Conservation (phyloP, 2,797 vertebrate genomes). For the Discoglossus pictus region DNA sequence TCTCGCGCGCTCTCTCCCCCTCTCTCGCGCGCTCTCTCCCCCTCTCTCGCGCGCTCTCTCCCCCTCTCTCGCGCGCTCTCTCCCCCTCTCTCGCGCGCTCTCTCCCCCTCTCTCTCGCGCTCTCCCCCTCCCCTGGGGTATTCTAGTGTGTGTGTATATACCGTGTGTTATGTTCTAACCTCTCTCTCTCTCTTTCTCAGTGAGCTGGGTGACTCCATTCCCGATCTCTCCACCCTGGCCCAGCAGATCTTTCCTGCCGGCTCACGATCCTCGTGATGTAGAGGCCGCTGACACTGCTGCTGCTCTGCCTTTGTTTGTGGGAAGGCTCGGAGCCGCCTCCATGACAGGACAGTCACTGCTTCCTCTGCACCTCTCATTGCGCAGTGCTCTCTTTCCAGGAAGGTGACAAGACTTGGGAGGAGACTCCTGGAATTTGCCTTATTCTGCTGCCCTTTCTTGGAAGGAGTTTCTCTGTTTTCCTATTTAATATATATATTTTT, state of each 20-base stretch:
- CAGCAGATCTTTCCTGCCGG: neutral
- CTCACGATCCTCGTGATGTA: neutral
- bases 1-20: no score
- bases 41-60: no score
- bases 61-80: no score
- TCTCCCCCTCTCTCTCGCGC: no score
- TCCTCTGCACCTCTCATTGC: neutral
- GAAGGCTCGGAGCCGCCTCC: neutral
- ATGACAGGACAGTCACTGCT: neutral
- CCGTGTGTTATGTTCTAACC: no score
- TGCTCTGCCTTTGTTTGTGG: neutral
- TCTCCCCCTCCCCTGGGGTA: no score
- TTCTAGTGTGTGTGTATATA: no score
- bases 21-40: no score
- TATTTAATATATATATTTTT: slow-evolving; percentile 30
- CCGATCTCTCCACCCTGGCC: neutral
- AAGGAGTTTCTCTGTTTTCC: neutral
- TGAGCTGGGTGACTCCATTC: neutral
- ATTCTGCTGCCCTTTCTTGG: neutral
- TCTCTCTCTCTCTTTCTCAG: neutral
- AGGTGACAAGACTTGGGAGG: neutral
- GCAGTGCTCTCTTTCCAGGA: neutral
- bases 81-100: no score
- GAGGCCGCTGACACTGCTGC: neutral
- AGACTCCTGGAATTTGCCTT: slow-evolving; percentile 24